phyloP scores from a whole-genome alignment of 1,140 invertebrate species.

The Cydia splendana region DNA sequence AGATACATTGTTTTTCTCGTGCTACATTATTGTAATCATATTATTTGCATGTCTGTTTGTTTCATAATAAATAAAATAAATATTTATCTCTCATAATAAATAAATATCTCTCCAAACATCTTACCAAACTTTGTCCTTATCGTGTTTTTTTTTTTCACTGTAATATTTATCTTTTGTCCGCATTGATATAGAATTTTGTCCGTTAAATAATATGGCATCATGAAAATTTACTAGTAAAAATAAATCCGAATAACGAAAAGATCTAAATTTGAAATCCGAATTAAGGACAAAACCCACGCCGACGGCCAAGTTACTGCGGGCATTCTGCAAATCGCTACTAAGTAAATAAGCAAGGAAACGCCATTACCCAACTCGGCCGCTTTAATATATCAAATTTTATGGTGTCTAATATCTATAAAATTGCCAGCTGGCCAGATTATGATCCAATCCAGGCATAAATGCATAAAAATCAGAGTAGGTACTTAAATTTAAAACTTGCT shows the following conservation, averaged over 20 bases:
- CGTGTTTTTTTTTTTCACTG: too few species aligned
- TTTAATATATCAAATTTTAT: conserved; percentile 29
- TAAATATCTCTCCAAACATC: too few species aligned
- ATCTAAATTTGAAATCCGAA: background rate
- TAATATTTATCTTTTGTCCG: too few species aligned
- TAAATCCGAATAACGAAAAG: background rate
- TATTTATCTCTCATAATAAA: too few species aligned
- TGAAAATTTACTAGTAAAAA: background rate
- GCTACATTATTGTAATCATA: too few species aligned
- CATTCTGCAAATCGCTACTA: background rate
- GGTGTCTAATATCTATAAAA: conserved; percentile 28
- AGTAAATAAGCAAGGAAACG: conserved; percentile 10
- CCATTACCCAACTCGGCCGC: conserved; percentile 8
- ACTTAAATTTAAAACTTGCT: background rate
- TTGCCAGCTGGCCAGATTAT: conserved; percentile 10
- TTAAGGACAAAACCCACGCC: background rate
- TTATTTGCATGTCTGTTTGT: too few species aligned
- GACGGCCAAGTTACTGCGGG: background rate
- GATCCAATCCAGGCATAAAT: conserved; percentile 16
- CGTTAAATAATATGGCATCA: too few species aligned
- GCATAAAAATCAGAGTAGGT: background rate
- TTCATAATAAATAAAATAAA: too few species aligned
- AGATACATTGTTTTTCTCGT: too few species aligned
- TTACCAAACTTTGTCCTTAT: too few species aligned
- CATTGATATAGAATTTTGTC: too few species aligned